These are phyloP conservation scores for Diadumene lineata DNA, from an alignment of 92 coral and sea anemone species.

Conservation along the genomic window DNA sequence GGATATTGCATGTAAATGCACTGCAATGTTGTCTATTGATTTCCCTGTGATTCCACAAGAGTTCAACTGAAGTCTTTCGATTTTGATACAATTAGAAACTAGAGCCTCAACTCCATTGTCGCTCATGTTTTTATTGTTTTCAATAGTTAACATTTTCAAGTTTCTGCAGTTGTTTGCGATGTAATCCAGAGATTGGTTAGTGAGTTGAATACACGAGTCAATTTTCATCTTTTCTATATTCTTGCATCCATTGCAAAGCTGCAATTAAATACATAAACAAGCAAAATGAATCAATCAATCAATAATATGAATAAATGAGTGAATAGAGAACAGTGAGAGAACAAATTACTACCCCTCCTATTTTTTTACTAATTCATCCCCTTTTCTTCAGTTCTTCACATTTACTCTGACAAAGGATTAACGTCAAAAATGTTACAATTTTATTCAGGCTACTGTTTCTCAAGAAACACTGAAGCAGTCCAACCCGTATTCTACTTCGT, in stretches of 20 bases:
- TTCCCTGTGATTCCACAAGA: slow-evolving; percentile 78
- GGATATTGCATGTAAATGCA: slow-evolving; percentile 45
- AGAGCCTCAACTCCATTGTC: slow-evolving; percentile 79
- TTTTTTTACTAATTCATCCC: too few species aligned
- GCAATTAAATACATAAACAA: slow-evolving; percentile 1
- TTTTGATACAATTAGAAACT: slow-evolving; percentile 65
- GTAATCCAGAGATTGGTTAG: slow-evolving; percentile 57
- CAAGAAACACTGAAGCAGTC: too few species aligned
- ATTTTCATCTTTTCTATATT: slow-evolving; percentile 68
- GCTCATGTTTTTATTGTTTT: slow-evolving; percentile 51
- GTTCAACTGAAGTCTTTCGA: slow-evolving; percentile 71
- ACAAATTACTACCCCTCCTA: too few species aligned
- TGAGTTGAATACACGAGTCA: slow-evolving; percentile 82
- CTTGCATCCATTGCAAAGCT: slow-evolving; percentile 87
- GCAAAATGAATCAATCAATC: too few species aligned
- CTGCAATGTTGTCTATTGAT: slow-evolving; percentile 52
- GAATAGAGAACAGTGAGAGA: too few species aligned
- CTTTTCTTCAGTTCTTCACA: too few species aligned
- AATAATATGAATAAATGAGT: not conserved
- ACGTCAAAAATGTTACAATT: too few species aligned
- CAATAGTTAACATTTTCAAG: slow-evolving; percentile 61
- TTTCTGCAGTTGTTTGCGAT: slow-evolving; percentile 70
- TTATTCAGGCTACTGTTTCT: too few species aligned
- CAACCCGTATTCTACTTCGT: too few species aligned
- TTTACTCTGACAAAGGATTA: too few species aligned